A percentile compares a stretch with the other conserved stretches of the same genome.
These are phyloP conservation scores for Grus americana DNA, from an alignment of 2,113 vertebrate species.

Conservation along the genomic window DNA sequence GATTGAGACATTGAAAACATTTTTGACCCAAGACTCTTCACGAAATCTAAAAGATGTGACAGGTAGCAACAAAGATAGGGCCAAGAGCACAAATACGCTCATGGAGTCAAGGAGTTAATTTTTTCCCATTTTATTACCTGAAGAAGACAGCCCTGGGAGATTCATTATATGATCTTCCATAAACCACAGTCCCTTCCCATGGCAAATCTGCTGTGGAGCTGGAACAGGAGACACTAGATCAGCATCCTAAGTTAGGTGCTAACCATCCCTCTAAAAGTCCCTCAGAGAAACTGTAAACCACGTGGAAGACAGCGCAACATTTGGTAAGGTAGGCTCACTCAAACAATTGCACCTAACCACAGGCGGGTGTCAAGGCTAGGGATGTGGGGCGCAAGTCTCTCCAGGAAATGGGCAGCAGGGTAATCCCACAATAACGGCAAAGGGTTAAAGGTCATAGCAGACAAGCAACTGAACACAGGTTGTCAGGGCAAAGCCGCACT, in stretches of 20 bases:
- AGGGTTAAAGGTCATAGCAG: not conserved
- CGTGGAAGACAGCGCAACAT: not conserved
- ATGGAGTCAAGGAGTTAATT: fast-evolving
- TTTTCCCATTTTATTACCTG: not conserved
- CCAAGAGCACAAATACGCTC: not conserved
- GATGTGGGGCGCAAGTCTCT: not conserved
- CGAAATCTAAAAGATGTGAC: not conserved
- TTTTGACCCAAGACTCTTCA: not conserved
- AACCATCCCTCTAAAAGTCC: not conserved
- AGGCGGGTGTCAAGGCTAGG: not conserved
- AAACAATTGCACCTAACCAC: not conserved
- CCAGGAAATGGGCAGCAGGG: not conserved
- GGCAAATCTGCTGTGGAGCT: not conserved
- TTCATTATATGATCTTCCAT: not conserved
- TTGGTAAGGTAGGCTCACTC: not conserved
- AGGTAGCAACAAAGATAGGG: not conserved
- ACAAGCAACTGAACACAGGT: not conserved
- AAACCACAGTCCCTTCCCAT: not conserved
- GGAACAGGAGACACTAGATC: not conserved
- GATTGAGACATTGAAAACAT: not conserved
- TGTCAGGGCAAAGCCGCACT: not conserved
- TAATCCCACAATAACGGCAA: not conserved
- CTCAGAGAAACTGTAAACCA: not conserved
- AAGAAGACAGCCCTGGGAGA: not conserved
- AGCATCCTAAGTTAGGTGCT: not conserved